phyloP scores from a whole-genome alignment of 2,113 vertebrate genomes.

The Salvelinus alpinus region DNA sequence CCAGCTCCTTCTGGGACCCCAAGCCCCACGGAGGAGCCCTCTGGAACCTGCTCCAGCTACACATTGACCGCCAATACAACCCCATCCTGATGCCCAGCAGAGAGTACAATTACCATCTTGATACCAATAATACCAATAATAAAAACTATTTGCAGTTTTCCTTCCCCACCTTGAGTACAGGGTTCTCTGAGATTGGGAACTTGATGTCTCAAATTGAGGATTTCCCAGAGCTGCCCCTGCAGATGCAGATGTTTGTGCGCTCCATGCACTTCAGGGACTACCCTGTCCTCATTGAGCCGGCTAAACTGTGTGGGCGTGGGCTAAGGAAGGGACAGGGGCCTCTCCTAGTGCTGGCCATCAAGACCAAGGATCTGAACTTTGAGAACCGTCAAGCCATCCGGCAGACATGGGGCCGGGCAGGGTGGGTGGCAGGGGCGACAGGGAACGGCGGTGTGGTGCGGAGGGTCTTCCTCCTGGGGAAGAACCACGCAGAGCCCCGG shows the following conservation, averaged over 20 bases:
- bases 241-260: constrained; percentile 55
- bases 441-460: not conserved
- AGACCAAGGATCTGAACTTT: constrained; percentile 60
- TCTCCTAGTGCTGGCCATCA: constrained; percentile 73
- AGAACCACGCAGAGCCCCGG: not conserved
- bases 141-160: not conserved
- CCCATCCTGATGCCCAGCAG: constrained; percentile 43
- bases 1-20: constrained; percentile 57
- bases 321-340: constrained; percentile 26
- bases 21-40: constrained; percentile 12
- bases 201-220: not conserved
- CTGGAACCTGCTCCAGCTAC: constrained; percentile 68
- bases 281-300: constrained; percentile 54
- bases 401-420: constrained; percentile 67
- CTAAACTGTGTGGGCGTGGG: constrained; percentile 45
- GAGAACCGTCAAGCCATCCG: constrained; percentile 71
- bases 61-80: constrained; percentile 57
- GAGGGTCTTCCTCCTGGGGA: not conserved
- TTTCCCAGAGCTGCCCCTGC: constrained; percentile 32
- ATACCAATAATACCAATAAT: not conserved
- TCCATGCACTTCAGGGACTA: constrained; percentile 68
- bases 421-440: constrained; percentile 45
- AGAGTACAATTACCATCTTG: no score
- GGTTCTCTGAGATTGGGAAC: constrained; percentile 7
- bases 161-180: constrained; percentile 4